Base-by-base conservation (phyloP, 2,797 vertebrate genomes). In the Leptodactylus fallax region DNA sequence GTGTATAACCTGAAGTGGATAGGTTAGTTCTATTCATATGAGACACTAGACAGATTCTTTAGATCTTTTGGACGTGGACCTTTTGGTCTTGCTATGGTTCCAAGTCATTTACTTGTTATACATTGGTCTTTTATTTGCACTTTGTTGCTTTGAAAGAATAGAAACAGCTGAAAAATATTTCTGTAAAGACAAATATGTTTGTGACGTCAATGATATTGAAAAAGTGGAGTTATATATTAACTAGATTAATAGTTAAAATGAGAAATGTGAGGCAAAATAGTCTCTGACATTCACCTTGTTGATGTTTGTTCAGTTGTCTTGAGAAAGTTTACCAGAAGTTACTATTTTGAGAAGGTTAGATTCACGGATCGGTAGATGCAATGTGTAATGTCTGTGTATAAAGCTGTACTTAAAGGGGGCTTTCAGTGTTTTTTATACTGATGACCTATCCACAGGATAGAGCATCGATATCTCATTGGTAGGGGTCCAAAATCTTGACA, bases 1-100 rank as follows among this genome's bases (percentile, higher is more conserved):
- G 7, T 79, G 23, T 56, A 60, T 83, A 60, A 27, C n/a, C 25
- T 69, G 7, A 9, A 76, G 51, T 25, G 65, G 17, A 76, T 56
- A 65, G 76, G 23, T 79, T 55, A 81, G 63, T 25, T 80, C 51
- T 84, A 36, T 85, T 84, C 65, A 51, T 19, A 25, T 3, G 16
- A 25, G 7, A 83, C 27, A 16, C 9, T 11, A 58, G 9, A 79
- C 45, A 49, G 60, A 10, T 23, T 51, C 67, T 47, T 69, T 11
- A 19, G 6, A 17, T 8, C 16, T 14, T 16, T 45, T 76, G 2
- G 17, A 55, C 60, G 17, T 67, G 27, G 63, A 53, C 23, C 49
- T 6, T 36, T 67, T 25, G 63, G 25, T 16, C 25, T 6, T n/a
- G 19, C 2, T 12, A 45, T 55, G 19, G 25, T 56, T 71, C 25